Conservation (phyloP, 1,140 invertebrate genomes). For the Panonychus citri region DNA sequence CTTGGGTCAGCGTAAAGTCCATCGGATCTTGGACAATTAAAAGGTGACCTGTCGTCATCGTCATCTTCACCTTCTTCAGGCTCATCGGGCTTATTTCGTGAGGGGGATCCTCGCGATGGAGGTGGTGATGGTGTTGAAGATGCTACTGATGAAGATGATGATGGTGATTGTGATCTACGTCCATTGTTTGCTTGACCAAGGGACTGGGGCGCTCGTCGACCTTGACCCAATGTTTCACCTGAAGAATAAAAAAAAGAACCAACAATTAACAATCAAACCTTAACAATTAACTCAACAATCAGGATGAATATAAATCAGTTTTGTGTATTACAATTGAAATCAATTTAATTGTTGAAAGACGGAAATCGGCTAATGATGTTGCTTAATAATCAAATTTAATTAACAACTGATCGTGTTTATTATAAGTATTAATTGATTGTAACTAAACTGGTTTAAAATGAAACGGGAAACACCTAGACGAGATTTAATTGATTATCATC, state of each 20-base stretch:
- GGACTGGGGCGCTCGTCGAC: background rate
- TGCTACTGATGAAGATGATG: background rate
- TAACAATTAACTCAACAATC: background rate
- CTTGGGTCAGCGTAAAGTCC: slow-evolving; percentile 72
- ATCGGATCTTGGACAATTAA: slow-evolving; percentile 41
- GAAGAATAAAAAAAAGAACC: background rate
- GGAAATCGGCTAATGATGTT: too few relatives aligned
- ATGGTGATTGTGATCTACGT: background rate
- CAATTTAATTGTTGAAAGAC: too few relatives aligned
- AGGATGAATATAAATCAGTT: too few relatives aligned
- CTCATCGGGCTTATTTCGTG: background rate
- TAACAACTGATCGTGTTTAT: too few relatives aligned
- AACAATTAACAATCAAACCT: background rate
- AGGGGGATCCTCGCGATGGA: background rate
- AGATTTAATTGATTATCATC: too few relatives aligned
- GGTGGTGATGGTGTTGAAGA: background rate
- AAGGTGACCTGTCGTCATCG: slow-evolving; percentile 17
- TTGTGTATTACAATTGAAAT: too few relatives aligned
- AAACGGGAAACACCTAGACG: too few relatives aligned
- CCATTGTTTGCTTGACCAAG: background rate
- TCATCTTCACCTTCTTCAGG: background rate
- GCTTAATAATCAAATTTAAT: too few relatives aligned
- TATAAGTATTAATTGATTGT: too few relatives aligned
- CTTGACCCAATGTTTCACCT: background rate
- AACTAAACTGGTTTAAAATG: too few relatives aligned